Percentiles rank a stretch among this genome's conserved stretches.
phyloP scores from a whole-genome alignment of 2,797 vertebrate species.

The Periophthalmus magnuspinnatus region DNA sequence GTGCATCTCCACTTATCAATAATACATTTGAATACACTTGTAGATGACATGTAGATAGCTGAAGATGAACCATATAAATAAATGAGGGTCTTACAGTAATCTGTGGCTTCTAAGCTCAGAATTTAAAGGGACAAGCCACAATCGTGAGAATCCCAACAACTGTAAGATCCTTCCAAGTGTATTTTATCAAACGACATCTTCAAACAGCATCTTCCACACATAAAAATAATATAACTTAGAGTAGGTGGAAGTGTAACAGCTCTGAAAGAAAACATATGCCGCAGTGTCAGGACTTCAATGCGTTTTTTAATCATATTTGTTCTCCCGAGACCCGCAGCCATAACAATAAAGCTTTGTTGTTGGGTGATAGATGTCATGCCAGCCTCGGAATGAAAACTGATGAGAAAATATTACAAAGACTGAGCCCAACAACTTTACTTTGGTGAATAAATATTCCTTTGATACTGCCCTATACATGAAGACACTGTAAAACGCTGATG shows the following conservation, averaged over 20 bases:
- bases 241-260: neutral
- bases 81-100: conserved; percentile 15
- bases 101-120: conserved; percentile 3
- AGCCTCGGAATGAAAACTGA: conserved; percentile 22
- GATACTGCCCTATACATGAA: conserved; percentile 26
- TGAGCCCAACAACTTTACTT: conserved; percentile 18
- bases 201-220: neutral
- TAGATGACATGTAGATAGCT: conserved; percentile 17
- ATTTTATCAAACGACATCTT: conserved; percentile 5
- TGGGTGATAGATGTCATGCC: conserved; percentile 50
- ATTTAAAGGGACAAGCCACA: conserved; percentile 20
- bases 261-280: conserved; percentile 1
- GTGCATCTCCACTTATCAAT: neutral
- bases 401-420: conserved; percentile 28
- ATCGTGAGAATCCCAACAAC: neutral
- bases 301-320: conserved; percentile 48
- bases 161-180: neutral
- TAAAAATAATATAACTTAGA: conserved; percentile 4
- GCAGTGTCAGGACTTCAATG: conserved; percentile 17
- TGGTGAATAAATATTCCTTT: conserved; percentile 25
- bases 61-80: conserved; percentile 21
- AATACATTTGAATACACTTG: conserved; percentile 28
- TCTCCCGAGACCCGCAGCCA: conserved; percentile 41
- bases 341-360: conserved; percentile 51
- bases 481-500: conserved; percentile 13